Evolutionary conservation across 92 coral and sea anemone species (phyloP).

Genomic region (Zoanthus sociatus): DNA sequence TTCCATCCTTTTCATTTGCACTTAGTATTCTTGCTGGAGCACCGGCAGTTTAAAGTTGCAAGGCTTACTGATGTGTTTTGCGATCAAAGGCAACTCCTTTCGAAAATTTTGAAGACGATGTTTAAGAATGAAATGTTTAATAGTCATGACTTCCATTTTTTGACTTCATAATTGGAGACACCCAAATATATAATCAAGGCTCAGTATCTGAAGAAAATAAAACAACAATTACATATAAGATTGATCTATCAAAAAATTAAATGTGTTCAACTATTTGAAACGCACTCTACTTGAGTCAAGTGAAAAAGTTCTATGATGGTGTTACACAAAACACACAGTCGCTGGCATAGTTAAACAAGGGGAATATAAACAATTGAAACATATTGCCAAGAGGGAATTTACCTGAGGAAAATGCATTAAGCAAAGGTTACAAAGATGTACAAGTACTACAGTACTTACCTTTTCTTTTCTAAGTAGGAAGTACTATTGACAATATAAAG

Average conservation of each 20-base stretch:
- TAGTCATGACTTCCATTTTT: conserved; percentile 56
- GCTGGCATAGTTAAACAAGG: conserved; percentile 27
- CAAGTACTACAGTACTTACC: conserved; percentile 5
- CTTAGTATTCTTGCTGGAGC: conserved; percentile 44
- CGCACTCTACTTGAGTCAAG: conserved; percentile 11
- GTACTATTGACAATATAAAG: conserved; percentile 13
- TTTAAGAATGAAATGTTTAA: conserved; percentile 58
- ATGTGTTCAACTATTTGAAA: conserved; percentile 11
- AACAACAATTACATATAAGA: conserved; percentile 26
- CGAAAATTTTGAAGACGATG: conserved; percentile 42
- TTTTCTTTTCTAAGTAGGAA: conserved; percentile 11
- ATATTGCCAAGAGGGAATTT: conserved; percentile 21
- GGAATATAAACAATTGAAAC: conserved; percentile 21
- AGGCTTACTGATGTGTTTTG: conserved; percentile 49
- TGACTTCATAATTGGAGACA: conserved; percentile 63
- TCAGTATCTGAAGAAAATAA: conserved; percentile 52
- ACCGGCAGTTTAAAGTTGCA: conserved; percentile 45
- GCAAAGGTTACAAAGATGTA: conserved; percentile 1
- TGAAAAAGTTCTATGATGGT: conserved; percentile 22
- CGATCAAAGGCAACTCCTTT: conserved; percentile 52
- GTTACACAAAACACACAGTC: conserved; percentile 10
- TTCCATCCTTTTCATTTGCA: conserved; percentile 38
- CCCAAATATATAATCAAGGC: conserved; percentile 57
- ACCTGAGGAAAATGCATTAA: conserved; percentile 24
- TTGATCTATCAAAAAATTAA: conserved; percentile 11